Evolutionary conservation across 2,113 vertebrate species (phyloP), one percentile per base, ranked within the genome.

Genomic region (Sapayoa aenigma): DNA sequence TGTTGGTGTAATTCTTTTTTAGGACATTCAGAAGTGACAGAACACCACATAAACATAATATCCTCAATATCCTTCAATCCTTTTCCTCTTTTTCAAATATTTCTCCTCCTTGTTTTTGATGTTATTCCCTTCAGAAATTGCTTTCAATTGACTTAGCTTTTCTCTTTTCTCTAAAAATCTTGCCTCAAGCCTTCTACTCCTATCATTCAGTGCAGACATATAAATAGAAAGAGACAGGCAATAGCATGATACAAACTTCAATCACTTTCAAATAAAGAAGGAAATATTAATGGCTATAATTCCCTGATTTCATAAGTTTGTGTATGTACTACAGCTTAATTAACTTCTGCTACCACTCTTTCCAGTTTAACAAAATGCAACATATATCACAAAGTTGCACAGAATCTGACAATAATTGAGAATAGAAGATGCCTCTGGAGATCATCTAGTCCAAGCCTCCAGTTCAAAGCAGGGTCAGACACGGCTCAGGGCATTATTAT

Each of bases 91-190:
- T 93, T 90, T 92, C 89, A 96, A 95, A 94, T 93, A 90, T 93
- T 93, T 94, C 73, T 87, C 46, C 72, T 90, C 63, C 80, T 81
- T 93, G 37, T 87, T 86, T 97, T 94, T 95, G 65, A 96, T 92
- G 94, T 94, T 93, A 95, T 94, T 97, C 96, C 95, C 96, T 89
- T 95, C 86, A 90, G 94, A 97, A 97, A 95, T 90, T 93, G 83
- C 86, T 96, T 96, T 97, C 95, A 93, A 90, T 95, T 95, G 86
- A 83, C 86, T 93, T 93, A 89, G 83, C 56, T 88, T 92, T 94
- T 92, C 92, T 90, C 72, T 94, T 95, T 94, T 86, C 91, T 96
- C 50, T 84, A 86, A 90, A 94, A 93, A 71, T 94, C 76, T 97
- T 95, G 94, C 95, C 94, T 96, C 59, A 1, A 96, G 93, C 79